Percentiles rank a stretch among this genome's conserved stretches.
Conservation (phyloP, 23 tunicate species). For the Phallusia fumigata region DNA sequence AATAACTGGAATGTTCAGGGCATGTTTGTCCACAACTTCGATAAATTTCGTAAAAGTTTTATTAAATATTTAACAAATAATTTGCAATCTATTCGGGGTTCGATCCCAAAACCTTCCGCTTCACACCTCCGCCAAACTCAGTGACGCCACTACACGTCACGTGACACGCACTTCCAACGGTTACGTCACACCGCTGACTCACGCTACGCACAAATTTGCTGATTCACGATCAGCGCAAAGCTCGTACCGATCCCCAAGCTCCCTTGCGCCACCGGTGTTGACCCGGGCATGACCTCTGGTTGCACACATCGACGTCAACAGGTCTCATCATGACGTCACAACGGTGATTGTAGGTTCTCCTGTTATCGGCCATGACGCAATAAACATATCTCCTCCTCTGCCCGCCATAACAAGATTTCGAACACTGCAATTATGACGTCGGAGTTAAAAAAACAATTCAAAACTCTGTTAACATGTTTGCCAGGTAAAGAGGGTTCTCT, state of each 20-base stretch:
- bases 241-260: slow-evolving; percentile 85
- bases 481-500: too few species aligned
- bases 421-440: slow-evolving; percentile 51
- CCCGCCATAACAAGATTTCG: slow-evolving; percentile 71
- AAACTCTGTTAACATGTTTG: too few species aligned
- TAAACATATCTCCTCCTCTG: slow-evolving; percentile 37
- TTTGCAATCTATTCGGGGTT: too few species aligned
- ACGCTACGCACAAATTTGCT: not conserved
- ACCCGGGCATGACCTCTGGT: slow-evolving; percentile 35
- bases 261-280: slow-evolving; percentile 73
- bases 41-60: not conserved
- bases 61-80: too few species aligned
- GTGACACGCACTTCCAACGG: not conserved
- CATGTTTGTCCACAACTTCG: not conserved
- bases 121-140: not conserved
- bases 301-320: slow-evolving; percentile 37
- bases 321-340: slow-evolving; percentile 62
- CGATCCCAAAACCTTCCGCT: not conserved
- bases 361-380: slow-evolving; percentile 54
- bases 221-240: not conserved
- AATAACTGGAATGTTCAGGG: too few species aligned
- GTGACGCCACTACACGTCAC: not conserved
- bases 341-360: slow-evolving; percentile 31
- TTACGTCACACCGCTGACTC: too few species aligned
- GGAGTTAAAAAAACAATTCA: too few species aligned